These are phyloP conservation scores for Euphydryas editha DNA, from an alignment of 2,888 invertebrate genomes.

Conservation along the genomic window DNA sequence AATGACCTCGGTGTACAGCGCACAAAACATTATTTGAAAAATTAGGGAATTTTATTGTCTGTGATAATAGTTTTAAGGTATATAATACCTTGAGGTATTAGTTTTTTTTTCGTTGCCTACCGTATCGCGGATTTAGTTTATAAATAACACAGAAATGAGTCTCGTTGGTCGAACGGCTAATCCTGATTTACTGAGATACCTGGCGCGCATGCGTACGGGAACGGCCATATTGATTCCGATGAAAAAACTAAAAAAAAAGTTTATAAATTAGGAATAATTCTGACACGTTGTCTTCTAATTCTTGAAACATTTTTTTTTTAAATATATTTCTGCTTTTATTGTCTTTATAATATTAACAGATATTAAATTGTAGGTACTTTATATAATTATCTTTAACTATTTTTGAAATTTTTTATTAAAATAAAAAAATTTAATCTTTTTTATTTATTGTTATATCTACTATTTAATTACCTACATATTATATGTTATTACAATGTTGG, in stretches of 20 bases:
- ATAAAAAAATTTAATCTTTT: no score
- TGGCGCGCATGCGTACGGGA: constrained; percentile 52
- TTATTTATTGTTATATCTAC: no score
- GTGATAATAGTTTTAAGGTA: neutral
- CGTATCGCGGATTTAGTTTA: constrained; percentile 50
- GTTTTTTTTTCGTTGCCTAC: constrained; percentile 7
- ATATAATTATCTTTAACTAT: no score
- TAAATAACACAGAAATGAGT: constrained; percentile 78
- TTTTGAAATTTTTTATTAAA: no score
- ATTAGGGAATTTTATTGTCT: neutral
- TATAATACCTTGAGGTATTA: neutral
- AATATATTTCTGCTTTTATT: neutral
- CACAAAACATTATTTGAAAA: neutral
- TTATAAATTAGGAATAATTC: constrained; percentile 13
- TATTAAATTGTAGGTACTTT: no score
- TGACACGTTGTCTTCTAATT: constrained; percentile 20
- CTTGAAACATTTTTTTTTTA: constrained; percentile 5
- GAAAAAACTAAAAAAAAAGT: constrained; percentile 27
- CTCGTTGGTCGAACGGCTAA: constrained; percentile 67
- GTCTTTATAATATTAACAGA: neutral
- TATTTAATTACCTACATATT: no score
- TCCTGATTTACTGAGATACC: constrained; percentile 77
- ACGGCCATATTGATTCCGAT: constrained; percentile 50
- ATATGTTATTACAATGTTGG: no score
- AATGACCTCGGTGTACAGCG: constrained; percentile 47